Conservation (phyloP, 2,113 vertebrate genomes). For the Lepisosteus oculatus region DNA sequence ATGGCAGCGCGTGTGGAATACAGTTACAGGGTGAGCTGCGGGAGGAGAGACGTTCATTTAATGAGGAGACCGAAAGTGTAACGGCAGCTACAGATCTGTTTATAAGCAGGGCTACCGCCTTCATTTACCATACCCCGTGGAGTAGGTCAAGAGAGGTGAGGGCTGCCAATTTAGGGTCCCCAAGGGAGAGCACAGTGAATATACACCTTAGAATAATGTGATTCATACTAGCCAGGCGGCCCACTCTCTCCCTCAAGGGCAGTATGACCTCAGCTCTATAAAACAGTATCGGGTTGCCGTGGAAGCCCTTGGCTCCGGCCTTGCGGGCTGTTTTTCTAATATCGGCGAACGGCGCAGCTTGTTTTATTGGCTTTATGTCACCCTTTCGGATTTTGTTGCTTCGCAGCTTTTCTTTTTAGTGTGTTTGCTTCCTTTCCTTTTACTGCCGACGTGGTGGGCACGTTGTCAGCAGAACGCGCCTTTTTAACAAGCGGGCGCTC, state of each 20-base stretch:
- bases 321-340: background rate
- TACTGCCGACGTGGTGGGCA: too few relatives aligned
- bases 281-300: conserved; percentile 48
- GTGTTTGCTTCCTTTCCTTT: background rate
- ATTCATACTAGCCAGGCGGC: conserved; percentile 36
- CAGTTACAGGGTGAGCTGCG: background rate
- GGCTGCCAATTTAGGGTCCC: conserved; percentile 7
- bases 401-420: too few relatives aligned
- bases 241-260: conserved; percentile 24
- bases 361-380: conserved; percentile 34
- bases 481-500: conserved; percentile 26
- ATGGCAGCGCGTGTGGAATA: background rate
- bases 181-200: conserved; percentile 5
- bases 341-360: conserved; percentile 25
- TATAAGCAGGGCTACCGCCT: too few relatives aligned
- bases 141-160: background rate
- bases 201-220: conserved; percentile 22
- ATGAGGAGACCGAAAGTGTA: too few relatives aligned
- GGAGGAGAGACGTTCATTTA: too few relatives aligned
- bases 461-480: too few relatives aligned
- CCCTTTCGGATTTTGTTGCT: conserved; percentile 26
- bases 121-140: background rate
- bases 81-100: too few relatives aligned
- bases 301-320: conserved; percentile 33
- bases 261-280: conserved; percentile 58